phyloP scores from a whole-genome alignment of 2,113 vertebrate genomes.

The Lasiurus borealis region DNA sequence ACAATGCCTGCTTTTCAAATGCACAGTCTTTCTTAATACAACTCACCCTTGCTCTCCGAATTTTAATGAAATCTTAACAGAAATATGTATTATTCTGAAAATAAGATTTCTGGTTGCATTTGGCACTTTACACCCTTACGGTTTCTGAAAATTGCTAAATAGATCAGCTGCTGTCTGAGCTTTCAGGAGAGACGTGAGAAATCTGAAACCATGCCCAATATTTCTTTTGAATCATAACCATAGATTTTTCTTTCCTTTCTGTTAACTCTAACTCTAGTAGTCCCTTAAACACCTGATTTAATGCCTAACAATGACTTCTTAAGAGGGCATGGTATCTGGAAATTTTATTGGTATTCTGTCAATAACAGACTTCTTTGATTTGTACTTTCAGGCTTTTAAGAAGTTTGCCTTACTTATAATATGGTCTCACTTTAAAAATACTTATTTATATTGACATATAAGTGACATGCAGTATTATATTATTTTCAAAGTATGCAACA shows the following conservation, averaged over 20 bases:
- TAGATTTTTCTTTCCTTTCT: conserved; percentile 45
- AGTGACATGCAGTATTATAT: not conserved
- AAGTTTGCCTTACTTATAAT: not conserved
- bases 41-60: conserved; percentile 57
- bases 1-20: conserved; percentile 72
- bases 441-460: not conserved
- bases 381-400: not conserved
- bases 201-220: conserved; percentile 44
- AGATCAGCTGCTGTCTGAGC: conserved; percentile 62
- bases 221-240: conserved; percentile 57
- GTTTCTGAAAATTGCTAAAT: conserved; percentile 72
- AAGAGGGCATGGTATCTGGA: not conserved
- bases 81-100: conserved; percentile 71
- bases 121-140: conserved; percentile 58
- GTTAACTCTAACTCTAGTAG: conserved; percentile 5
- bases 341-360: conserved; percentile 17
- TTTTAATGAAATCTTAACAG: conserved; percentile 77
- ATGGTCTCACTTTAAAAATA: not conserved
- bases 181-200: conserved; percentile 52
- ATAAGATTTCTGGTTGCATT: conserved; percentile 69
- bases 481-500: not conserved
- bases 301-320: conserved; percentile 40
- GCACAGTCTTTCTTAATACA: conserved; percentile 65
- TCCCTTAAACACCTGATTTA: conserved; percentile 35
- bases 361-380: not conserved